A percentile compares a stretch with the other conserved stretches of the same genome.
Conservation (phyloP, 2,888 invertebrate species). For the Sipha maydis region DNA sequence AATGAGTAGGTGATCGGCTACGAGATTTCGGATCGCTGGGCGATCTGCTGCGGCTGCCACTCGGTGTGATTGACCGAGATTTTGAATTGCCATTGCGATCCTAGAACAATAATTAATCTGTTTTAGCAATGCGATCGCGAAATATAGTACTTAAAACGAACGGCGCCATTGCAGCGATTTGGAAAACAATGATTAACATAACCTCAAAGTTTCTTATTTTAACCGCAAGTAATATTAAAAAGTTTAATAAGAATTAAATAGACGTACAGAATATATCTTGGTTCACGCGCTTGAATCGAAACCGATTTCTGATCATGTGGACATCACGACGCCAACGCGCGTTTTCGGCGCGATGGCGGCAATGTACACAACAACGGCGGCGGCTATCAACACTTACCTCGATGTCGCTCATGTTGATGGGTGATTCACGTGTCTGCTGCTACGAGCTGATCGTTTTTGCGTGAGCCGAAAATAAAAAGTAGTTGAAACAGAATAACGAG, state of each 20-base stretch:
- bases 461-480: background rate
- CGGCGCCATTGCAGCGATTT: background rate
- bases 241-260: background rate
- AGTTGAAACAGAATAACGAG: too few relatives aligned
- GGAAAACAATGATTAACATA: conserved; percentile 15
- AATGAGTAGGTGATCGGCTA: conserved; percentile 53
- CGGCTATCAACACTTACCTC: conserved; percentile 36
- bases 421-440: conserved; percentile 40
- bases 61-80: conserved; percentile 44
- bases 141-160: background rate
- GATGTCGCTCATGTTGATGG: conserved; percentile 57
- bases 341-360: background rate
- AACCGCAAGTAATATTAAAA: background rate
- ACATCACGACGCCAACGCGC: background rate
- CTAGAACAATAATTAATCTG: background rate
- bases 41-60: conserved; percentile 51
- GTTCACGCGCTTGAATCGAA: background rate
- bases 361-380: background rate
- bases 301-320: background rate
- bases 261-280: background rate
- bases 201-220: conserved; percentile 21
- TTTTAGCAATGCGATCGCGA: background rate
- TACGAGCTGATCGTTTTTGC: background rate
- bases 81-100: conserved; percentile 52
- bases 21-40: conserved; percentile 53